Conservation (phyloP, 2,888 invertebrate species). For the Apamea sordens region DNA sequence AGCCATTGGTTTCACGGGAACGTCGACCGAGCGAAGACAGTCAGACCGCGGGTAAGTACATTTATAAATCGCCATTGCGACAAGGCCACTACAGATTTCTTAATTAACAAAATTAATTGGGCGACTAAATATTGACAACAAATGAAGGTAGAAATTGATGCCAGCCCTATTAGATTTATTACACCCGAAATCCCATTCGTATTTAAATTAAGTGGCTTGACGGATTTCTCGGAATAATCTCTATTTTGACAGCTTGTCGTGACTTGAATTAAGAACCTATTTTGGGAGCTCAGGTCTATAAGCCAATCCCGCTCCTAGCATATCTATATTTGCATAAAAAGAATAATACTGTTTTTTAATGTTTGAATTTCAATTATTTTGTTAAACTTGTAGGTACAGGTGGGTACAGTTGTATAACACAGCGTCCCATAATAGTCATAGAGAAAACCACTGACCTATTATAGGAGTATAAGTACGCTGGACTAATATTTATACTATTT, state of each 20-base stretch:
- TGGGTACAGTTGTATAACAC: not conserved
- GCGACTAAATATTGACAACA: constrained; percentile 27
- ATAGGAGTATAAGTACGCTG: no score
- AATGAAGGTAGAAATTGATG: constrained; percentile 36
- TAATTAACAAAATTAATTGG: constrained; percentile 32
- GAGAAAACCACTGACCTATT: no score
- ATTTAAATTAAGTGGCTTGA: constrained; percentile 55
- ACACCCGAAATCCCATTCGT: constrained; percentile 33
- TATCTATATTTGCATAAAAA: not conserved
- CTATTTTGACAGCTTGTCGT: constrained; percentile 49
- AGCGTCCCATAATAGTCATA: not conserved
- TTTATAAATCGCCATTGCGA: constrained; percentile 10
- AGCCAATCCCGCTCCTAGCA: not conserved
- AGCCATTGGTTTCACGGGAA: constrained; percentile 89
- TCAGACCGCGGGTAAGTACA: constrained; percentile 85
- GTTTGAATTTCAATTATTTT: not conserved
- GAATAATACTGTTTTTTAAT: not conserved
- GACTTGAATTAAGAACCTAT: constrained; percentile 42
- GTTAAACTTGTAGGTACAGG: not conserved
- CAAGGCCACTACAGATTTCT: not conserved
- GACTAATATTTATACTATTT: no score
- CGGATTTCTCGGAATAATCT: constrained; percentile 52
- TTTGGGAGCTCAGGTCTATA: constrained; percentile 8
- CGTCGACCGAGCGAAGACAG: constrained; percentile 91
- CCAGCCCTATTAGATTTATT: constrained; percentile 30